Conservation (phyloP, 2,113 vertebrate genomes). For the Scalopus aquaticus region DNA sequence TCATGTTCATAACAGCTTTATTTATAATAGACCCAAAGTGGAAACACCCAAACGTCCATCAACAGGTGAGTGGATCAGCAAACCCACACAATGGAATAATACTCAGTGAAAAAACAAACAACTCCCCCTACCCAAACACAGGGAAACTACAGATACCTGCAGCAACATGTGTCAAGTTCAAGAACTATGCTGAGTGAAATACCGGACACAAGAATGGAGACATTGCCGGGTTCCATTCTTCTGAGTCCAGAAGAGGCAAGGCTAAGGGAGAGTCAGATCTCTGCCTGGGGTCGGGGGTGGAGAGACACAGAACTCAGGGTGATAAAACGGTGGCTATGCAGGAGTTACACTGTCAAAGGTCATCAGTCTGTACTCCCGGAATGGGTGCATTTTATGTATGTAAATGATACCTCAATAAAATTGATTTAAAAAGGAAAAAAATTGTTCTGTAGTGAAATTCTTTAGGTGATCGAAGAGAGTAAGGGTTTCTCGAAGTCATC, state of each 20-base stretch:
- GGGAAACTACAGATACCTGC: neutral
- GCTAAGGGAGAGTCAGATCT: neutral
- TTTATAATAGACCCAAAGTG: neutral
- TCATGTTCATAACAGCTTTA: neutral
- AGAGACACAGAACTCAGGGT: neutral
- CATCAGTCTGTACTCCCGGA: neutral
- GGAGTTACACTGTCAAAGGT: neutral
- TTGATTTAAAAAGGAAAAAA: neutral
- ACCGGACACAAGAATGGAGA: neutral
- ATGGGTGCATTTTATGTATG: neutral
- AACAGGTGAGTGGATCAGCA: conserved; percentile 46
- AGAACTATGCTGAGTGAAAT: neutral
- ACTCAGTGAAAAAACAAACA: neutral
- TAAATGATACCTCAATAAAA: neutral
- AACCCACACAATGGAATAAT: conserved; percentile 26
- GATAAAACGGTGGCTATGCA: neutral
- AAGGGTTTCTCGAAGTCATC: no score
- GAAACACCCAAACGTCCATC: conserved; percentile 24
- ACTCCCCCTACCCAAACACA: neutral
- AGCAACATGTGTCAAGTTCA: neutral
- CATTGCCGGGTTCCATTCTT: neutral
- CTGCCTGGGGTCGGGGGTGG: neutral
- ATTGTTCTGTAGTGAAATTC: neutral
- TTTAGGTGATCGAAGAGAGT: neutral
- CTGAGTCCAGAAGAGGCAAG: neutral